A percentile compares a stretch with the other conserved stretches of the same genome.
Conservation (phyloP, 2,888 invertebrate genomes). For the Geophilus truncorum region DNA sequence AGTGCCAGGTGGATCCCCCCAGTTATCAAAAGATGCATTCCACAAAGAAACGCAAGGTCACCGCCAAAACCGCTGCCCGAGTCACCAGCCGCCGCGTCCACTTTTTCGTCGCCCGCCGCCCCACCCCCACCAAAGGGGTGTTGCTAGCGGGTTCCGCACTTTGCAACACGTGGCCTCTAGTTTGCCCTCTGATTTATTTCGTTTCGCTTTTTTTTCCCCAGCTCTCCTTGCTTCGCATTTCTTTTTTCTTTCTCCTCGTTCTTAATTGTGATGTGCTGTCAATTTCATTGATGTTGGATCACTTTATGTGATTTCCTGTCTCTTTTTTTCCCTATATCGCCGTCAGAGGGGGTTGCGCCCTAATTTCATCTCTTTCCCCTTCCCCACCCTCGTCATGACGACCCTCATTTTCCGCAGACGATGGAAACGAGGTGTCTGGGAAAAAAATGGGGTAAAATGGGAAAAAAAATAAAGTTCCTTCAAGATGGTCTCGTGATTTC, state of each 20-base stretch:
- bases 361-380: background rate
- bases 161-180: conserved; percentile 14
- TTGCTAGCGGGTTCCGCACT: background rate
- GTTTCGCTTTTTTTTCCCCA: background rate
- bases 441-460: background rate
- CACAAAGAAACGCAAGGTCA: conserved; percentile 22
- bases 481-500: conserved; percentile 1
- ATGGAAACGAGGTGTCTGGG: conserved; percentile 15
- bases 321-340: background rate
- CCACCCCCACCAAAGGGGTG: background rate
- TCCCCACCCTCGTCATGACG: background rate
- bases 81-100: background rate
- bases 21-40: conserved; percentile 27
- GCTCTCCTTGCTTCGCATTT: background rate
- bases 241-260: background rate
- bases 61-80: conserved; percentile 19
- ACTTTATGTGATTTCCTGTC: conserved; percentile 27
- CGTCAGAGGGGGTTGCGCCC: conserved; percentile 2
- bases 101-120: background rate
- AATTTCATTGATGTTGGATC: conserved; percentile 20
- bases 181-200: conserved; percentile 22
- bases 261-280: conserved; percentile 14
- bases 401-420: conserved; percentile 16
- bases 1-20: conserved; percentile 27
- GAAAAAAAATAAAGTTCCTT: background rate